Percentiles rank a stretch among this genome's conserved stretches.
Evolutionary conservation across 2,797 vertebrate species (phyloP).

Genomic region (Pantherophis alleghaniensis): DNA sequence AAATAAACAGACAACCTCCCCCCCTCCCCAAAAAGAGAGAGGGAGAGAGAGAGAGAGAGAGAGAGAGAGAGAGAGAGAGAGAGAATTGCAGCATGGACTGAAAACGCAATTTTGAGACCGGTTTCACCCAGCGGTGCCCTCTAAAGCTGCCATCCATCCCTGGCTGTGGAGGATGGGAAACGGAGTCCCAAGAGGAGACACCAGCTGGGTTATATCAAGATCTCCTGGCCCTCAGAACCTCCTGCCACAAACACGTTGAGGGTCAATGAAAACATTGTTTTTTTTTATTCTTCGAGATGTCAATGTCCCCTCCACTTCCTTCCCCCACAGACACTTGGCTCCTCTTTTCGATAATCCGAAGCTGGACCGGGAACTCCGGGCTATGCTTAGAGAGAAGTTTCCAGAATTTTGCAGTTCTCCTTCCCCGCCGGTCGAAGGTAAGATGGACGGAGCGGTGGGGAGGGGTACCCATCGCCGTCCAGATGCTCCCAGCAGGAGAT

Average conservation of each 20-base stretch:
- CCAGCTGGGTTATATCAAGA: neutral
- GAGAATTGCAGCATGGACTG: too few species aligned
- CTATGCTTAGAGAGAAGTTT: constrained; percentile 94
- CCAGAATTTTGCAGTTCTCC: constrained; percentile 95
- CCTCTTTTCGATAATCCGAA: constrained; percentile 98
- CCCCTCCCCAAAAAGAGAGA: too few species aligned
- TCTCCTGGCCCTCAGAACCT: neutral
- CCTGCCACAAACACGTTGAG: neutral
- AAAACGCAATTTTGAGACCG: too few species aligned
- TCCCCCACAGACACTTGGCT: constrained; percentile 81
- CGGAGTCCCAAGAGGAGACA: neutral
- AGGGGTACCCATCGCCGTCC: accelerated
- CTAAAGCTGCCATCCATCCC: neutral
- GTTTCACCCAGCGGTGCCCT: neutral
- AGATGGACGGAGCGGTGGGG: neutral
- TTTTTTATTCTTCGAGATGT: neutral
- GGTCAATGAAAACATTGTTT: neutral
- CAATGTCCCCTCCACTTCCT: neutral
- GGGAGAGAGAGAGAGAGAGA: too few species aligned
- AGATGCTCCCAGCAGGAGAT: neutral
- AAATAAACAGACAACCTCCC: neutral
- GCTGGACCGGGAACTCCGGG: constrained; percentile 91
- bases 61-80: too few species aligned
- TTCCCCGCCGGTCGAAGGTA: constrained; percentile 91
- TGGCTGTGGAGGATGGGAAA: neutral